These are phyloP conservation scores for Colaptes auratus DNA, from an alignment of 2,113 vertebrate species.

Conservation along the genomic window DNA sequence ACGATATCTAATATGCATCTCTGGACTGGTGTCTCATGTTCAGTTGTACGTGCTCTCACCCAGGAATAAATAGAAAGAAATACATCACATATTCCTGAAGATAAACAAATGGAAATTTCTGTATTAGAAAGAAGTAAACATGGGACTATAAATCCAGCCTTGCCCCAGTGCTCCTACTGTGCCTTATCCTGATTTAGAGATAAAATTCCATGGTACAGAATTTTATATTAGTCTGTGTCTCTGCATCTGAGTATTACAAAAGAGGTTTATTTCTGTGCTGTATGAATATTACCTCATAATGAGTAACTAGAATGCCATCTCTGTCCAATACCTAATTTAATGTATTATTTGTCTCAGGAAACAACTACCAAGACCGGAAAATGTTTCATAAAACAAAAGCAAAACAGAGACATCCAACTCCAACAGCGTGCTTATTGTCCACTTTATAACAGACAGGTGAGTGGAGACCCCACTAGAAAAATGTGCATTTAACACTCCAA, in stretches of 20 bases:
- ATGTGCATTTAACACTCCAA: neutral
- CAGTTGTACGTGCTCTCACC: neutral
- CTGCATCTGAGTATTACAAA: neutral
- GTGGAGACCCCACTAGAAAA: neutral
- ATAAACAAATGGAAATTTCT: neutral
- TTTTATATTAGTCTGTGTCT: neutral
- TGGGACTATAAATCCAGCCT: neutral
- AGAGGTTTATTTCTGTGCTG: neutral
- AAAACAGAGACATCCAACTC: neutral
- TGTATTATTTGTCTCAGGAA: neutral
- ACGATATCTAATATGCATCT: neutral
- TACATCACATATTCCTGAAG: neutral
- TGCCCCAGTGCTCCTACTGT: neutral
- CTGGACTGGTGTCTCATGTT: neutral
- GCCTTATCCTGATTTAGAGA: neutral
- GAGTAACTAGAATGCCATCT: neutral
- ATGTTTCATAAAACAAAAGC: neutral
- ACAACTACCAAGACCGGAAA: neutral
- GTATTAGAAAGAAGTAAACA: neutral
- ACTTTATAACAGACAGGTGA: neutral
- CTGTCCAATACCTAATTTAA: neutral
- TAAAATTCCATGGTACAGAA: neutral
- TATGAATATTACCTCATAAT: neutral
- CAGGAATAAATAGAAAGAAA: slow-evolving; percentile 4
- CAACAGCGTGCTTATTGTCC: neutral